Conservation (phyloP, 1,140 invertebrate species). For the Leucophenga varia region DNA sequence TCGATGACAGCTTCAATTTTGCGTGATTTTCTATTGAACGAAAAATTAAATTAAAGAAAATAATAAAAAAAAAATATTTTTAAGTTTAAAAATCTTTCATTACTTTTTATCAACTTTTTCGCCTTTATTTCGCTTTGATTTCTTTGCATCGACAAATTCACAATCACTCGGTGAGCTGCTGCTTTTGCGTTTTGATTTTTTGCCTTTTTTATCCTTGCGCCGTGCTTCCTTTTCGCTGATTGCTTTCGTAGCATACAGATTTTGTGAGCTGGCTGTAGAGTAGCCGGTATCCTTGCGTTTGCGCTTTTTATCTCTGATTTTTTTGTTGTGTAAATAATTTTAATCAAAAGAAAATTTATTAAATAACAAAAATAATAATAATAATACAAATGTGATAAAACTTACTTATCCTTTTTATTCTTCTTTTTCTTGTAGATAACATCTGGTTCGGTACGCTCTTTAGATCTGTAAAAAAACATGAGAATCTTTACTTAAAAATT, state of each 20-base stretch:
- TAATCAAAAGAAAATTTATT: not conserved
- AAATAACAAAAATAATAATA: not conserved
- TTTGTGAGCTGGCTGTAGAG: constrained; percentile 65
- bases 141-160: constrained; percentile 35
- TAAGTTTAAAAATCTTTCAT: too few relatives aligned
- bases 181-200: constrained; percentile 43
- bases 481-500: not conserved
- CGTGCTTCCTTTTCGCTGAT: constrained; percentile 34
- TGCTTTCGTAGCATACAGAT: constrained; percentile 49
- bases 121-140: constrained; percentile 43
- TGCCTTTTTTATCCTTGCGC: constrained; percentile 47
- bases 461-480: constrained; percentile 23
- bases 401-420: constrained; percentile 42
- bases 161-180: constrained; percentile 43
- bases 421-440: constrained; percentile 46
- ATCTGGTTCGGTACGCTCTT: constrained; percentile 44
- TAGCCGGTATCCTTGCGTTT: constrained; percentile 65
- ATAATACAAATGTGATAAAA: constrained; percentile 1
- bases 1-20: constrained; percentile 48
- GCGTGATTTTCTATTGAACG: constrained; percentile 46
- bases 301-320: constrained; percentile 37
- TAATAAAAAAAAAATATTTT: too few relatives aligned
- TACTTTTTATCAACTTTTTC: constrained; percentile 45
- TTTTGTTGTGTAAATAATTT: not conserved
- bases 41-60: too few relatives aligned